Evolutionary conservation across 2,888 invertebrate species (phyloP).

Genomic region (Synanthedon formicaeformis): DNA sequence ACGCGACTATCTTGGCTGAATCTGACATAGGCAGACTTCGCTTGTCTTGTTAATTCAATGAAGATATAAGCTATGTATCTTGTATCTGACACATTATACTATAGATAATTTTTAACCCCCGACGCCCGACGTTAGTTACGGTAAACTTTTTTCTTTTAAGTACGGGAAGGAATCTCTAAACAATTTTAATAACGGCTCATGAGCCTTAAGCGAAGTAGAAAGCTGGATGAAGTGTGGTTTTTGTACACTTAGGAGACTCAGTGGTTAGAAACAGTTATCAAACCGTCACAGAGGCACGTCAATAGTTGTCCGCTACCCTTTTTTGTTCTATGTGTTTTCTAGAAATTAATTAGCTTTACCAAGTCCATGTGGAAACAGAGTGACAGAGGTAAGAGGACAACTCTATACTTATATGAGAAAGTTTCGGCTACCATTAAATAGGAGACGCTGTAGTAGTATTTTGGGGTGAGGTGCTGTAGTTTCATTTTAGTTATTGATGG

Average conservation of each 20-base stretch:
- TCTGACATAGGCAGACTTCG: slow-evolving; percentile 2
- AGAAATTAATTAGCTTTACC: not conserved
- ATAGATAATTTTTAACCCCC: no score
- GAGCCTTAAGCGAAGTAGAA: not conserved
- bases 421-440: no score
- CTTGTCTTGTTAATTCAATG: no score
- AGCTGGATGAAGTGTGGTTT: not conserved
- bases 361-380: not conserved
- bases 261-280: slow-evolving; percentile 5
- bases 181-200: not conserved
- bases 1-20: slow-evolving; percentile 4
- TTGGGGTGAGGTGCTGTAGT: no score
- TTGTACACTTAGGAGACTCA: not conserved
- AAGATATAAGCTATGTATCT: no score
- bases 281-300: not conserved
- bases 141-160: no score
- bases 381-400: no score
- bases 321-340: not conserved
- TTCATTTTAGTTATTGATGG: no score
- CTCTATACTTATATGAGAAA: no score
- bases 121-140: no score
- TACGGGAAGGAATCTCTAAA: not conserved
- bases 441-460: no score
- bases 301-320: not conserved
- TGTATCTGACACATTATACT: no score